phyloP scores from a whole-genome alignment of 2,888 invertebrate genomes.

The Heliconius erato region DNA sequence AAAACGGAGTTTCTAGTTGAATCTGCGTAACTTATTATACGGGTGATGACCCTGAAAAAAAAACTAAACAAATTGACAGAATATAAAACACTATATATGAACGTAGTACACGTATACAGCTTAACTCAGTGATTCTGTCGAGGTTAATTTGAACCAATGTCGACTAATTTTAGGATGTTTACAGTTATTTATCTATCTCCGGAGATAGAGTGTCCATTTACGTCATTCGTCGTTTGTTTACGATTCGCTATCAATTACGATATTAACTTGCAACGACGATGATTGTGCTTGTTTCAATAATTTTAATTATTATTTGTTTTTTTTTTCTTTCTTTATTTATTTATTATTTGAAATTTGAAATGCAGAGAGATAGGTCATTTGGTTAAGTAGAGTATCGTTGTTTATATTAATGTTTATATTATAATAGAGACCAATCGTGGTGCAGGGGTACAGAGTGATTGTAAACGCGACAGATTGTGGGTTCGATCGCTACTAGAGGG shows the following conservation, averaged over 20 bases:
- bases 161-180: slow-evolving; percentile 44
- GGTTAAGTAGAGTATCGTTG: neutral
- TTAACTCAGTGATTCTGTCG: slow-evolving; percentile 11
- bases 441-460: no score
- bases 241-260: slow-evolving; percentile 53
- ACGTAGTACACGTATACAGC: neutral
- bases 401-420: no score
- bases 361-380: neutral
- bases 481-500: no score
- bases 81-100: neutral
- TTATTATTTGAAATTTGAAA: neutral
- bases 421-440: no score
- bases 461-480: no score
- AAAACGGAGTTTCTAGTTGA: no score
- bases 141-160: slow-evolving; percentile 41
- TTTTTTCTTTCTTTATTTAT: neutral
- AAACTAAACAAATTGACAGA: neutral
- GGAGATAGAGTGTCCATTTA: slow-evolving; percentile 48
- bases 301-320: slow-evolving; percentile 23
- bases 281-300: slow-evolving; percentile 6
- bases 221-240: slow-evolving; percentile 54
- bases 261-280: slow-evolving; percentile 38
- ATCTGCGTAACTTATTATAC: no score
- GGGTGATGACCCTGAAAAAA: no score
- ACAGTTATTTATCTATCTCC: slow-evolving; percentile 42